Conservation (phyloP, 2,888 invertebrate genomes). For the Netelia melanura region DNA sequence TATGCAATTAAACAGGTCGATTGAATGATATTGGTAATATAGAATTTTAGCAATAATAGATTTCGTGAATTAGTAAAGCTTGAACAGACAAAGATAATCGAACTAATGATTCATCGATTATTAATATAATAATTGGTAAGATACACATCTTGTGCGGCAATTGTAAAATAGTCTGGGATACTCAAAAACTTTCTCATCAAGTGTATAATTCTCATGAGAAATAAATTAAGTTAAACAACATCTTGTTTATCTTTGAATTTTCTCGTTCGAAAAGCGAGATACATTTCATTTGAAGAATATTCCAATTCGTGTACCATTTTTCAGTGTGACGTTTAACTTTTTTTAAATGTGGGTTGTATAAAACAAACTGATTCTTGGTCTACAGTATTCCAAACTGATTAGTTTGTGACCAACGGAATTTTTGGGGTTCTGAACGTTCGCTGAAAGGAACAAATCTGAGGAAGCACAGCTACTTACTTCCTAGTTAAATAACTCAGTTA, state of each 20-base stretch:
- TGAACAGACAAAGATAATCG: conserved; percentile 21
- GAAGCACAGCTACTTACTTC: not conserved
- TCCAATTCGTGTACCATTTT: not conserved
- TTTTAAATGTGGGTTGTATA: not conserved
- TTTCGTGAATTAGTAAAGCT: conserved; percentile 33
- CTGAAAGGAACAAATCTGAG: not conserved
- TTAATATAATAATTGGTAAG: not conserved
- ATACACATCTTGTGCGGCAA: not conserved
- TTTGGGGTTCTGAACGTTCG: not conserved
- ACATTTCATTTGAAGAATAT: not conserved
- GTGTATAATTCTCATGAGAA: not conserved
- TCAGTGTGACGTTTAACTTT: too few species aligned
- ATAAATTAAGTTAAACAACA: not conserved
- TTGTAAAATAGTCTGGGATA: not conserved
- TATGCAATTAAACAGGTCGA: not conserved
- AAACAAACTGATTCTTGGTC: not conserved
- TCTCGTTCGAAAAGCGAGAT: not conserved
- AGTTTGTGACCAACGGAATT: not conserved
- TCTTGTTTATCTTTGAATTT: not conserved
- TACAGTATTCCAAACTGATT: not conserved
- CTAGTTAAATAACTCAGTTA: not conserved
- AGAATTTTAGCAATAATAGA: conserved; percentile 2
- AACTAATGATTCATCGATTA: conserved; percentile 39
- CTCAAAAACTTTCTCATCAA: not conserved
- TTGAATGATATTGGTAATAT: not conserved